Evolutionary conservation across 92 coral and sea anemone genomes (phyloP), one percentile per base, ranked within the genome.

Genomic region (Zoanthus sansibaricus): DNA sequence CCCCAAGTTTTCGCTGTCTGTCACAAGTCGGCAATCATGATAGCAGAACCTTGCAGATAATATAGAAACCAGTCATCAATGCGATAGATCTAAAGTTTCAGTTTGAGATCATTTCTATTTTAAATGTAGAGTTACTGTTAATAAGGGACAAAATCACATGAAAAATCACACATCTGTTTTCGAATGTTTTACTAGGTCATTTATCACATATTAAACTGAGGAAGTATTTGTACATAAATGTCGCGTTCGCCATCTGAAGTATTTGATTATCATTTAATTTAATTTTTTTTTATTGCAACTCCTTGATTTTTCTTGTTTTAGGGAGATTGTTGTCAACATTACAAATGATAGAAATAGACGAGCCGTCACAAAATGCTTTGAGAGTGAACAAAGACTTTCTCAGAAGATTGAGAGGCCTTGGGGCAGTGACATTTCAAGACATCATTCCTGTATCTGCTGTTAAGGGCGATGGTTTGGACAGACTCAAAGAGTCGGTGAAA

Each of bases 361-460:
- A 80, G 55, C 75, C 58, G 7, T 64, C 85, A 20, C 72, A 30
- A 66, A 70, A 80, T 17, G 61, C 58, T 47, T 46, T 80, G 51
- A 64, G 42, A 46, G 14, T 7, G 11, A 80, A 80, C 48, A 80
- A 80, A 68, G 85, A 80, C 62, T 80, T 10, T 17, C 72, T 80
- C 11, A 14, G 85, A 48, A 80, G 85, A 66, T 56, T 64, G 68
- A 83, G 87, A 83, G 78, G 79, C 17, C 47, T 83, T 25, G 87
- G 79, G 11, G 71, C 17, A 42, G 79, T 89, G 55, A 88, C 71
- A 45, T 91, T 91, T 66, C 88, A 82, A 59, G 90, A 91, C 75
- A 64, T 94, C 31, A 88, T 93, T 16, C 98, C 98, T 17, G 52
- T 94, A 21, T 93, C 98, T 32, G 94, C 94, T 7, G 48, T 93